phyloP scores from a whole-genome alignment of 2,888 invertebrate genomes.

The Lasioglossum morio region DNA sequence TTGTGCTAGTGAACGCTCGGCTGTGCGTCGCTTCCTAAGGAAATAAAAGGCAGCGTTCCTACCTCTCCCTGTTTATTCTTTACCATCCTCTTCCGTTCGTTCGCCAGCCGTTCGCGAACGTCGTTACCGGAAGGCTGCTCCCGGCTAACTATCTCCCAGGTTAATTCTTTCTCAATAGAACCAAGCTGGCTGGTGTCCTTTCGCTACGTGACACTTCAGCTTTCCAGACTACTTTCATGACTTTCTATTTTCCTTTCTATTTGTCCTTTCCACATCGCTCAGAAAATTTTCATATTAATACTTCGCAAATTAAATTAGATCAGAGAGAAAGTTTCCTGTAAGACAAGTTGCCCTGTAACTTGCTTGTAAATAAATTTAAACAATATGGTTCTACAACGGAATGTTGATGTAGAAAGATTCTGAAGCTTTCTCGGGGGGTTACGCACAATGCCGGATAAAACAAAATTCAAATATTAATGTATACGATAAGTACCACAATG shows the following conservation, averaged over 20 bases:
- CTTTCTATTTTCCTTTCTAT: not conserved
- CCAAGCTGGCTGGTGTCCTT: not conserved
- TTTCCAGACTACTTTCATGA: slow-evolving; percentile 1
- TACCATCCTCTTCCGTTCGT: not conserved
- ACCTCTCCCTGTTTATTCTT: slow-evolving; percentile 13
- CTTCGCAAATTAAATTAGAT: not conserved
- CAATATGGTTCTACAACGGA: not conserved
- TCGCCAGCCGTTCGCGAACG: slow-evolving; percentile 12
- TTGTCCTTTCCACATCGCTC: not conserved
- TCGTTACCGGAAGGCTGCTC: slow-evolving; percentile 42
- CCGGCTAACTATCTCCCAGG: slow-evolving; percentile 36
- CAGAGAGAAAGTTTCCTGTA: not conserved
- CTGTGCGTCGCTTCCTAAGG: not conserved
- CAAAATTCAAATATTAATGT: too few species aligned
- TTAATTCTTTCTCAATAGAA: slow-evolving; percentile 34
- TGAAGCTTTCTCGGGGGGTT: not conserved
- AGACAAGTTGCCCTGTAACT: not conserved
- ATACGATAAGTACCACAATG: not conserved
- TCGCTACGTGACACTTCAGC: not conserved
- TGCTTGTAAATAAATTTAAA: not conserved
- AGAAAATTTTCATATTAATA: not conserved
- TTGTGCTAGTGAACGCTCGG: slow-evolving; percentile 23
- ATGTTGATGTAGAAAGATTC: not conserved
- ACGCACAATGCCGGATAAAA: too few species aligned
- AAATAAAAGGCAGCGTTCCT: slow-evolving; percentile 17